A percentile compares a stretch with the other conserved stretches of the same genome.
phyloP scores from a whole-genome alignment of 1,140 invertebrate genomes.

The Chrysomallon squamiferum region DNA sequence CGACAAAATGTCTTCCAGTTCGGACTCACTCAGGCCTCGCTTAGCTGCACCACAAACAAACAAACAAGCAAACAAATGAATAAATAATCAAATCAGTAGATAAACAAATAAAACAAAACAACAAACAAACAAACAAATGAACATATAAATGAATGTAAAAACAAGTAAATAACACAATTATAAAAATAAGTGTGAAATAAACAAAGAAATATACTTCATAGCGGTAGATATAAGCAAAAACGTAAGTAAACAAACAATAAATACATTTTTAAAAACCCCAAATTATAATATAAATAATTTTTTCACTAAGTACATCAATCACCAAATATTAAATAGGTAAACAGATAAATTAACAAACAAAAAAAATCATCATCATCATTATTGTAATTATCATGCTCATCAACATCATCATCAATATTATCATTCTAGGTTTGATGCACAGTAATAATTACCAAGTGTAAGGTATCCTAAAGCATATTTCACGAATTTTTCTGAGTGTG shows the following conservation, averaged over 20 bases:
- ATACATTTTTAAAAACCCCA: too few relatives aligned
- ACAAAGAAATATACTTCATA: background rate
- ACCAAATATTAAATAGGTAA: too few relatives aligned
- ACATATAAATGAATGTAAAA: background rate
- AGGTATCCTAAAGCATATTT: background rate
- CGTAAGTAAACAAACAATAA: too few relatives aligned
- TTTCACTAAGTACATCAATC: too few relatives aligned
- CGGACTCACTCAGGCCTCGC: conserved; percentile 52
- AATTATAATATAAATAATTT: too few relatives aligned
- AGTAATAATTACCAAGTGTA: background rate
- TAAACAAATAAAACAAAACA: background rate
- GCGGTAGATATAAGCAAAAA: too few relatives aligned
- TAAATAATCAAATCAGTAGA: background rate
- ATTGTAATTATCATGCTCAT: too few relatives aligned
- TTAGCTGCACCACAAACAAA: conserved; percentile 11
- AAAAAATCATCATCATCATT: too few relatives aligned
- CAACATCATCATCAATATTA: too few relatives aligned
- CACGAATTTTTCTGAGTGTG: background rate
- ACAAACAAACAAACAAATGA: background rate
- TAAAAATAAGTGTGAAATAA: background rate
- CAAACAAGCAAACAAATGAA: background rate
- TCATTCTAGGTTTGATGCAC: too few relatives aligned
- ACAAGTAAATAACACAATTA: background rate
- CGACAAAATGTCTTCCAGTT: conserved; percentile 56
- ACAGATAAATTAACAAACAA: too few relatives aligned